Base-by-base conservation (phyloP, 2,113 vertebrate genomes). In the Phyllostomus hastatus region DNA sequence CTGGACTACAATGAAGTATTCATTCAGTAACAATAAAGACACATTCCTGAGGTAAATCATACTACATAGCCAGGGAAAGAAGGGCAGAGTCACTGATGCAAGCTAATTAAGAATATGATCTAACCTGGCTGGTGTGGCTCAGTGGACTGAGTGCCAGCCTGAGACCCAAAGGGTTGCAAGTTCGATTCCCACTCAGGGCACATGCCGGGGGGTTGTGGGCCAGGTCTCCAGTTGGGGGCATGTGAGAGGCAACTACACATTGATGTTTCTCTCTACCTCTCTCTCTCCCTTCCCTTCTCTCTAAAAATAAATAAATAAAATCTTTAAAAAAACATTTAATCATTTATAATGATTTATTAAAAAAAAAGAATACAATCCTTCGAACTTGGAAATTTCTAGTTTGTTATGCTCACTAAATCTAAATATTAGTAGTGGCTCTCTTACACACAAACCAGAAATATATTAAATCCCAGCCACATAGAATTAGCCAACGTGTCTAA, bases 371-470 rank as follows among this genome's bases (percentile, higher is more conserved):
- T 33, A 83, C 22, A 14, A 80, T 82, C 72, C 24, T 57, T 86
- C 26, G 12, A 57, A 67, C 41, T 92, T 59, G 10, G 35, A 83
- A 79, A 28, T 50, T 75, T 83, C 80, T 90, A 82, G 50, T 73
- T 94, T 86, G 54, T 78, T 46, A 46, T 19, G 38, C n/a, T 78
- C n/a, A 38, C 52, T 82, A 85, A 88, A 82, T 64, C 48, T 89
- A 91, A 54, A 20, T 61, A 43, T 86, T 57, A 76, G 14, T 24
- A 89, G 17, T 73, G 43, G 38, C 10, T 88, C 79, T 92, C 31
- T 86, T 48, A 94, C 73, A 35, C 11, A 61, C 70, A 66, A 59
- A 75, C 81, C 89, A 92, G 70, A 94, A 95, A 90, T 57, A 91
- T 7, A 50, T 52, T 46, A 90, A 70, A 64, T 86, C 61, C 78